phyloP scores from a whole-genome alignment of 2,797 vertebrate genomes.

The Siniperca scherzeri region DNA sequence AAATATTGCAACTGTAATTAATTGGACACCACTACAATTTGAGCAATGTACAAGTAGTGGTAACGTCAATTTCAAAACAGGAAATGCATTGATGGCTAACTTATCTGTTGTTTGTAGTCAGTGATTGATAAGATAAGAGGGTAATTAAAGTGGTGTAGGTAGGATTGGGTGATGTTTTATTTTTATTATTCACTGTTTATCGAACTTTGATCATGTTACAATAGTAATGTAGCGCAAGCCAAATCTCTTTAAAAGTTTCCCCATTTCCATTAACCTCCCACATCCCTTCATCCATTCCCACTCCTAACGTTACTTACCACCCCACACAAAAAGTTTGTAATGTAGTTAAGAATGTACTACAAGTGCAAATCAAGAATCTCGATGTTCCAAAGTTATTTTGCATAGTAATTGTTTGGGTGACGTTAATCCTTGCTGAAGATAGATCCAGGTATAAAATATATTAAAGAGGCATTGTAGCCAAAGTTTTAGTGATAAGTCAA shows the following conservation, averaged over 20 bases:
- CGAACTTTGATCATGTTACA: not conserved
- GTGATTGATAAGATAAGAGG: not conserved
- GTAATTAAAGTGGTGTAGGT: not conserved
- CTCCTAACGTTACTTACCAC: no score
- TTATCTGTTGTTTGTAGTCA: not conserved
- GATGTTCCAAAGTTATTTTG: not conserved
- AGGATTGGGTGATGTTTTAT: not conserved
- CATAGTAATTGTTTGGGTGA: not conserved
- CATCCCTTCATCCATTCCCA: not conserved
- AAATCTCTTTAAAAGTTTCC: not conserved
- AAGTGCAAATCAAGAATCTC: not conserved
- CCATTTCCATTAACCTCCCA: not conserved
- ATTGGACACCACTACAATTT: not conserved
- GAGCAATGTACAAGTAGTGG: not conserved
- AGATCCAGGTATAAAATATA: not conserved
- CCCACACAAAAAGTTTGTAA: not conserved
- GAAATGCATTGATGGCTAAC: not conserved
- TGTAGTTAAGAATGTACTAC: not conserved
- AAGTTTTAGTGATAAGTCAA: not conserved
- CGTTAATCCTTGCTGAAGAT: not conserved
- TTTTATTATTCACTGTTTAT: not conserved
- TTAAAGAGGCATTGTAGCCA: not conserved
- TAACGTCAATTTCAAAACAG: not conserved
- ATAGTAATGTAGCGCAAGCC: not conserved
- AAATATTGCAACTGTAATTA: not conserved